Evolutionary conservation across 2,888 invertebrate genomes (phyloP).

Genomic region (Nephrotoma appendiculata): DNA sequence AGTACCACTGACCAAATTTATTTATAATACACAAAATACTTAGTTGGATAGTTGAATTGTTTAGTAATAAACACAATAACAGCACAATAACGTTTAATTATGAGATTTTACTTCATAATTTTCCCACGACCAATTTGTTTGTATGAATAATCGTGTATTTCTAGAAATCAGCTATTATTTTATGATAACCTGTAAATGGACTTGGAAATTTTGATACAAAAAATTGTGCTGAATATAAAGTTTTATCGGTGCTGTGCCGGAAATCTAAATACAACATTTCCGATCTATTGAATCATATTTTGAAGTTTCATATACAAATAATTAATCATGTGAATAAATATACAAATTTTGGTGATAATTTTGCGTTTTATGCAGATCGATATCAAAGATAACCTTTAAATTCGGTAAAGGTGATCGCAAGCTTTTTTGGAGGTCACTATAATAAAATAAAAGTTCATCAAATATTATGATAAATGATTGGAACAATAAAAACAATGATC

Average conservation of each 20-base stretch:
- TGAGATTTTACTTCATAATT: not conserved
- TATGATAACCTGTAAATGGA: not conserved
- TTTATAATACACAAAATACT: not conserved
- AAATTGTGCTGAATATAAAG: not conserved
- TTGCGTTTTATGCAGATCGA: not conserved
- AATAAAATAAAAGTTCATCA: not conserved
- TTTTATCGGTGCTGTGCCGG: not conserved
- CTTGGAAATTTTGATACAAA: not conserved
- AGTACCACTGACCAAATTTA: not conserved
- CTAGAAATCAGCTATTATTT: not conserved
- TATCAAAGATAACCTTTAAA: not conserved
- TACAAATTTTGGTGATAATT: not conserved
- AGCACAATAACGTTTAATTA: not conserved
- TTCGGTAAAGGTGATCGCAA: not conserved
- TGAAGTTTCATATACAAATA: not conserved
- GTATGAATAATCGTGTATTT: not conserved
- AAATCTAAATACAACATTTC: not conserved
- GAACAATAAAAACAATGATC: not conserved
- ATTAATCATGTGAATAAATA: not conserved
- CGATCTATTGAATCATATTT: not conserved
- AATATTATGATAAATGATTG: not conserved
- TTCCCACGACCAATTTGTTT: not conserved
- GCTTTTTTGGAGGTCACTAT: not conserved
- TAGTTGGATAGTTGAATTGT: not conserved
- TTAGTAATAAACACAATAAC: not conserved